phyloP scores from a whole-genome alignment of 2,888 invertebrate species.

The Calephelis perditalis region DNA sequence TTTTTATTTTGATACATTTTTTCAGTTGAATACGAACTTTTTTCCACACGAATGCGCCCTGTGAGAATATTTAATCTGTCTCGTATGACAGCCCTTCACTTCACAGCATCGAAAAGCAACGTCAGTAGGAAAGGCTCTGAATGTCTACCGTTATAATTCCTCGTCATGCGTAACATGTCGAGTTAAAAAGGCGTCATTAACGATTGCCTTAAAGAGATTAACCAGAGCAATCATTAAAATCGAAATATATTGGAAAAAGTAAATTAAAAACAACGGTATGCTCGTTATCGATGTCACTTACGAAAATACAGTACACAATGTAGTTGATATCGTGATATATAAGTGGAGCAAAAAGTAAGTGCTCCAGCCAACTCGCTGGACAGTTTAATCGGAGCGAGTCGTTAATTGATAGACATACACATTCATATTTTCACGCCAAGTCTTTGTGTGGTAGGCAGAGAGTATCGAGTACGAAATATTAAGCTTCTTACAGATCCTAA shows the following conservation, averaged over 20 bases:
- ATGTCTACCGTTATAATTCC: constrained; percentile 68
- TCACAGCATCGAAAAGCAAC: constrained; percentile 41
- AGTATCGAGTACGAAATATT: too few relatives aligned
- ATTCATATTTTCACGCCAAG: too few relatives aligned
- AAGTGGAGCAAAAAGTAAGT: constrained; percentile 63
- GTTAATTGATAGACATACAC: not conserved
- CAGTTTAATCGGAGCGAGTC: constrained; percentile 10
- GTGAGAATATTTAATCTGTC: constrained; percentile 60
- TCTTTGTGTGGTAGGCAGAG: too few relatives aligned
- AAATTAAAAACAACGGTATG: constrained; percentile 59
- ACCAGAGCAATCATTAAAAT: constrained; percentile 73
- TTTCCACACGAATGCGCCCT: constrained; percentile 55
- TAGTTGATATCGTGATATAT: constrained; percentile 64
- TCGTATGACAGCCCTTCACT: constrained; percentile 73
- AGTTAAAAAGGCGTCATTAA: constrained; percentile 75
- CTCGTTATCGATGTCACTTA: constrained; percentile 56
- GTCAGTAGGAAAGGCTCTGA: constrained; percentile 46
- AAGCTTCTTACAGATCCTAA: too few relatives aligned
- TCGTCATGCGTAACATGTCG: constrained; percentile 64
- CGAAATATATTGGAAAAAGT: constrained; percentile 67
- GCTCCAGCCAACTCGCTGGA: constrained; percentile 25
- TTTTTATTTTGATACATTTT: constrained; percentile 46
- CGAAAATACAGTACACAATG: constrained; percentile 69
- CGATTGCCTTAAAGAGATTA: constrained; percentile 73
- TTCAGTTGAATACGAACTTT: constrained; percentile 45